Evolutionary conservation across 2,888 invertebrate genomes (phyloP).

Genomic region (Hermaeophaga mercurialis): DNA sequence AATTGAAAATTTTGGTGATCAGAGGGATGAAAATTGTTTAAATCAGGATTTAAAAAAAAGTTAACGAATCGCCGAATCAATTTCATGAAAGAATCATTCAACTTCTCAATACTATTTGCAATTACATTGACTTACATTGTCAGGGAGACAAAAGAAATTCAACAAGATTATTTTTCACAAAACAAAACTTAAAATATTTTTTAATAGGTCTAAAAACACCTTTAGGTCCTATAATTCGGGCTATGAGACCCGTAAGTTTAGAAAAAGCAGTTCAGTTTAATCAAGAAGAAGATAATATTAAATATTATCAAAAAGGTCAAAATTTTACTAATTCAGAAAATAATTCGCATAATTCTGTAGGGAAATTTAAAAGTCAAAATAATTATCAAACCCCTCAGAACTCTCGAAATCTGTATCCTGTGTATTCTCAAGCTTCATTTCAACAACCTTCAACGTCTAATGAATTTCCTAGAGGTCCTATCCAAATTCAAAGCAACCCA

Average conservation of each 20-base stretch:
- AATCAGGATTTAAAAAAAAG: too few relatives aligned
- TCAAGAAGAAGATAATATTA: conserved; percentile 5
- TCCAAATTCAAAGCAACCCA: background rate
- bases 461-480: too few relatives aligned
- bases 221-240: conserved; percentile 3
- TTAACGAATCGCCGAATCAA: too few relatives aligned
- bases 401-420: background rate
- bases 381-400: background rate
- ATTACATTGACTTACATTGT: too few relatives aligned
- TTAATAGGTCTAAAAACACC: background rate
- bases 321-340: background rate
- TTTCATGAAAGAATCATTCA: too few relatives aligned
- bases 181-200: background rate
- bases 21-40: too few relatives aligned
- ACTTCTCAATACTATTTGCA: too few relatives aligned
- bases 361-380: background rate
- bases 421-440: background rate
- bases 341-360: background rate
- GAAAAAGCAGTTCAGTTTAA: conserved; percentile 14
- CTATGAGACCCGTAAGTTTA: conserved; percentile 8
- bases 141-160: too few relatives aligned
- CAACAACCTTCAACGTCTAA: background rate
- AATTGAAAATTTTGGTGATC: too few relatives aligned
- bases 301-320: conserved; percentile 7
- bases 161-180: too few relatives aligned